Evolutionary conservation across 1,140 invertebrate species (phyloP), one percentile per base, ranked within the genome.

Genomic region (Sarcophaga peregrina): DNA sequence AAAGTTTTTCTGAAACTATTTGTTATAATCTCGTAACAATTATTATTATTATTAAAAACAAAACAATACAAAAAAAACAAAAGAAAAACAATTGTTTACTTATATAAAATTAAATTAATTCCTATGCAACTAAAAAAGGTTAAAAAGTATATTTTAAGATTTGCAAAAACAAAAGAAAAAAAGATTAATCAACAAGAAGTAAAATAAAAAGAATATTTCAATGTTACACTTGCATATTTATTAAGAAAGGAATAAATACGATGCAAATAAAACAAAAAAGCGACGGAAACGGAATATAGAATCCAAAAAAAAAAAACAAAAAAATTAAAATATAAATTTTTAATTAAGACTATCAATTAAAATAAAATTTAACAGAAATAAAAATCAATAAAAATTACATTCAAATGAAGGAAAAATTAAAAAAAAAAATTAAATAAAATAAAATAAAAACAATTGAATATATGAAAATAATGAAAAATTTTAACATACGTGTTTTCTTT

Each of bases 141-240:
- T 68, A 25, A 68, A 68, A 68, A 68, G 62, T 68, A 68, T 9
- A 68, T 68, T 68, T 68, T 68, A 68, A 68, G 62, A 20, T 68
- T 68, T 25, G 62, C 20, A 68, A 68, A 58, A 68, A 68, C 9
- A 68, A 25, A 52, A 74, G 13, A 11, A 76, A 74, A 13, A 45
- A 74, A 46, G 10, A 9, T 5, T 8, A 74, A 45, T 45, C 45
- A 78, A 76, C 10, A 76, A 48, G 15, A 37, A 47, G 4, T 47
- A 76, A 50, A 76, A 76, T 48, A 76, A 48, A 76, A 52, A 17
- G 50, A 78, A 48, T 25, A 78, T 52, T 78, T 78, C 75, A 78
- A 52, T 78, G 75, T 78, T 78, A 78, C 75, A 78, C 75, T 78
- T 78, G 75, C 75, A 50, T 78, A 78, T 46, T 75, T 78, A 50